Evolutionary conservation across 2,797 vertebrate genomes (phyloP), one percentile per base, ranked within the genome.

Genomic region (Lophius americanus): DNA sequence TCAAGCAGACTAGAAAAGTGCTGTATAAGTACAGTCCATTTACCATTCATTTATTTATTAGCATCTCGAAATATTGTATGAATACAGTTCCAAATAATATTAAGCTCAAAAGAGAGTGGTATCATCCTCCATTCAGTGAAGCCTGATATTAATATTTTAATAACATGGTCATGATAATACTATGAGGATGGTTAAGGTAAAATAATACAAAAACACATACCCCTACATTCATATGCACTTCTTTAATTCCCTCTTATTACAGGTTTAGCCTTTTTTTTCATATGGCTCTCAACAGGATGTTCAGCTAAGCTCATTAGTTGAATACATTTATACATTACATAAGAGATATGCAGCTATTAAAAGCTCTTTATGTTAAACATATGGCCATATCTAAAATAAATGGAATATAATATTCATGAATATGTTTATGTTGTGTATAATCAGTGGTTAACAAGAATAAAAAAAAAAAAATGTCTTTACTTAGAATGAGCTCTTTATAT

Each of bases 121-220:
- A 39, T 6, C 7, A 23, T 47, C 59, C 53, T 53, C 44, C 32
- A 51, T 55, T 51, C 12, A 70, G 9, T 38, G 36, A 64, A 52
- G 35, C 32, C 53, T n/a, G 33, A 69, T 48, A 14, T 67, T 42
- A 57, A 60, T 4, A 43, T 58, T 70, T 70, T 44, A 60, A 70
- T 9, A 49, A 67, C 11, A 10, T 50, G 43, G n/a, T 14, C 44
- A 7, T 33, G 39, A 52, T 55, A 5, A 48, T 68, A 7, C 39
- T n/a, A 33, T 59, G 32, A 51, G 38, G 44, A 59, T 42, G 12
- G 36, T 4, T n/a, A 42, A 50, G n/a, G n/a, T n/a, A n/a, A n/a
- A 57, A 3, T 37, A 37, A 54, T 38, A 4, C 5, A 37, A 38
- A 36, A 41, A 37, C 4, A 12, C 38, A n/a, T 32, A 39, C 13